phyloP scores from a whole-genome alignment of 2,113 vertebrate species.

The Ranitomeya variabilis region DNA sequence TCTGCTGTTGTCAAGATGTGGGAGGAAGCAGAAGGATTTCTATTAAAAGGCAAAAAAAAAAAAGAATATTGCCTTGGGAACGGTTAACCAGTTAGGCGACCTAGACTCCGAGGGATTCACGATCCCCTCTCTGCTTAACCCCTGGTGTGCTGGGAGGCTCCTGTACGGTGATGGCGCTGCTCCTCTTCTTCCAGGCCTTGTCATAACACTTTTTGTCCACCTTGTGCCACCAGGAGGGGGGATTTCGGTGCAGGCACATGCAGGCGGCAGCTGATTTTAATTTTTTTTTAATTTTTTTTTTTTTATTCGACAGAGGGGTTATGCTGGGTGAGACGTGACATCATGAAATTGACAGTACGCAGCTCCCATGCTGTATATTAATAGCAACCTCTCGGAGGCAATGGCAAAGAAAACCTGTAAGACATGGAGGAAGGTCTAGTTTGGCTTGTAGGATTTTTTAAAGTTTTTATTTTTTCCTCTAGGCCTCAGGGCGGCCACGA shows the following conservation, averaged over 20 bases:
- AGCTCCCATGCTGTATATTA: slow-evolving; percentile 17
- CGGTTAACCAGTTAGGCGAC: slow-evolving; percentile 10
- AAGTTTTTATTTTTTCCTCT: neutral
- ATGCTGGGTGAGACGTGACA: slow-evolving; percentile 23
- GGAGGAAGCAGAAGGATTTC: neutral
- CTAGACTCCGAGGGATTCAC: neutral
- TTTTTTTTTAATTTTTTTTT: slow-evolving; percentile 28
- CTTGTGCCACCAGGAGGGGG: neutral
- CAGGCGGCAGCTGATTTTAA: neutral
- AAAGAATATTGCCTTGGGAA: neutral
- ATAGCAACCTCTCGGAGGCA: slow-evolving; percentile 22
- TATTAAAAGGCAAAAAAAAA: neutral
- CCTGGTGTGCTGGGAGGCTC: neutral
- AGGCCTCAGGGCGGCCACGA: slow-evolving; percentile 5
- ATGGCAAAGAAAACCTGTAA: neutral
- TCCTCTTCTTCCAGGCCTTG: neutral
- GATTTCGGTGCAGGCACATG: neutral
- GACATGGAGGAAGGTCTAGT: neutral
- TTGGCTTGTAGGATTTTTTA: neutral
- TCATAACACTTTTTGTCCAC: neutral
- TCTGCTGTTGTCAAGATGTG: neutral
- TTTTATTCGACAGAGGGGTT: neutral
- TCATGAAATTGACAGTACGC: slow-evolving; percentile 17
- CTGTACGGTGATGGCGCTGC: neutral
- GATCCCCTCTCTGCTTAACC: slow-evolving; percentile 3